A percentile compares a stretch with the other conserved stretches of the same genome.
phyloP scores from a whole-genome alignment of 2,797 vertebrate genomes.

The Dromococcyx pavoninus region DNA sequence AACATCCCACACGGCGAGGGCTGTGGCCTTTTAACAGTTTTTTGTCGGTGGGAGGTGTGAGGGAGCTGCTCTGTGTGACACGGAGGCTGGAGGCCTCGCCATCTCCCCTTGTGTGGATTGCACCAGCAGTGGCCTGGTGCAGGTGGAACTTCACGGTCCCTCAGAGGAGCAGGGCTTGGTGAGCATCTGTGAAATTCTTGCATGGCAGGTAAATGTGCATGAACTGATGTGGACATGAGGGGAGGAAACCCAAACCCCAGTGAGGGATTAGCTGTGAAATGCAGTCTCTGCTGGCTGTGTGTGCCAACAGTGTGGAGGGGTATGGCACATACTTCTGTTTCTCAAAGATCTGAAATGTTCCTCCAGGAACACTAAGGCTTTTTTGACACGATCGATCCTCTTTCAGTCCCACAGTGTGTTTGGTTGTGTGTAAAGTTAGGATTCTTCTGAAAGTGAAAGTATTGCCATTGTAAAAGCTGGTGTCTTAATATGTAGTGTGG shows the following conservation, averaged over 20 bases:
- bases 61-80: rapidly evolving
- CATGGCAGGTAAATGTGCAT: rapidly evolving
- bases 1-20: rapidly evolving
- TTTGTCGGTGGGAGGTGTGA: rapidly evolving
- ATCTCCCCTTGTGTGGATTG: background rate
- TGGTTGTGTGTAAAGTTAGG: background rate
- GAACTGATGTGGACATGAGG: rapidly evolving
- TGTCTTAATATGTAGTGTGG: background rate
- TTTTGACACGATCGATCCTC: background rate
- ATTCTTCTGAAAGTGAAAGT: background rate
- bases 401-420: background rate
- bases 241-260: too few relatives aligned
- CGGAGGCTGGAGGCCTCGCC: rapidly evolving
- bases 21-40: background rate
- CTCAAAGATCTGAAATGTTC: background rate
- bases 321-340: background rate
- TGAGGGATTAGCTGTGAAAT: background rate
- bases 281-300: background rate
- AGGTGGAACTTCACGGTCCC: rapidly evolving
- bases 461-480: background rate
- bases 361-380: background rate
- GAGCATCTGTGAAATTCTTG: background rate
- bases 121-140: rapidly evolving
- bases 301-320: background rate
- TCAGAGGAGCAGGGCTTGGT: rapidly evolving